Conservation (phyloP, 2,797 vertebrate genomes). For the Enteromius unitaeniatus region DNA sequence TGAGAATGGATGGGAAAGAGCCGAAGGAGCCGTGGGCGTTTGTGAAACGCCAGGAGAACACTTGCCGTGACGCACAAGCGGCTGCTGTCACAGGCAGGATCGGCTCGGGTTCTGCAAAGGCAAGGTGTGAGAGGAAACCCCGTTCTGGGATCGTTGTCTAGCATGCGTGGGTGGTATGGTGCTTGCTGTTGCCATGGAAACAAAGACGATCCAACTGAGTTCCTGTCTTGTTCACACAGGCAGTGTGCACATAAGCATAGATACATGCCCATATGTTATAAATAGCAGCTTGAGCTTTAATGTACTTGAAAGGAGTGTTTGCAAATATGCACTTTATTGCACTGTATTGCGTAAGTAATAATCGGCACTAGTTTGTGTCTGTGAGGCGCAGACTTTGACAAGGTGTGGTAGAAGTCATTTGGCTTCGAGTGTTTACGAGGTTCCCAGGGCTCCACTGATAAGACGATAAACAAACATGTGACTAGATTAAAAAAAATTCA, state of each 20-base stretch:
- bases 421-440: not conserved
- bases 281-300: constrained; percentile 4
- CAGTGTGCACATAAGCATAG: not conserved
- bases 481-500: not conserved
- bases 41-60: constrained; percentile 52
- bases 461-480: constrained; percentile 4
- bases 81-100: constrained; percentile 7
- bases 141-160: constrained; percentile 41
- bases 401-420: constrained; percentile 20
- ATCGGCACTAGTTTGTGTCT: not conserved
- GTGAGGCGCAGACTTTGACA: constrained; percentile 31
- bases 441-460: not conserved
- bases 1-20: constrained; percentile 8
- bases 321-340: not conserved
- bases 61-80: constrained; percentile 43
- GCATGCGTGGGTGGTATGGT: constrained; percentile 25
- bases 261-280: not conserved
- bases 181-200: constrained; percentile 53
- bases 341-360: not conserved
- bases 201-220: constrained; percentile 22
- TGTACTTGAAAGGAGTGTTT: constrained; percentile 41
- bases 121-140: constrained; percentile 55
- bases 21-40: constrained; percentile 38
- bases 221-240: constrained; percentile 42
- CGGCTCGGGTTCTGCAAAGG: not conserved